These are phyloP conservation scores for Trachemys scripta DNA, from an alignment of 2,113 vertebrate species.

Conservation along the genomic window DNA sequence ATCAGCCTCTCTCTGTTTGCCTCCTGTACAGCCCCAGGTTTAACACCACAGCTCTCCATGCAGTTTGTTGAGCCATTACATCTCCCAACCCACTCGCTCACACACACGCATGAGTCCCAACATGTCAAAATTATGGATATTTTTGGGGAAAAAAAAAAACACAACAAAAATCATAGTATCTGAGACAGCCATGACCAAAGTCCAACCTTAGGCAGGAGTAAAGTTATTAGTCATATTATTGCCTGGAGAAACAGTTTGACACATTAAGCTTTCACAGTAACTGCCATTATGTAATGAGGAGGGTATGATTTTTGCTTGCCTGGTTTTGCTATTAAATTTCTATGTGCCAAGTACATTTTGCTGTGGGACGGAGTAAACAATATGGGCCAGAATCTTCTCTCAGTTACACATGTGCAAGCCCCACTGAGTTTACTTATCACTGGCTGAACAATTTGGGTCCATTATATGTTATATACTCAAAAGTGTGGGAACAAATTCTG, in stretches of 20 bases:
- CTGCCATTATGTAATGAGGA: constrained; percentile 65
- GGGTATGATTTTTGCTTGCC: constrained; percentile 64
- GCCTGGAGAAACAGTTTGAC: constrained; percentile 64
- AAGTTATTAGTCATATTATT: constrained; percentile 74
- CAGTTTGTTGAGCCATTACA: background rate
- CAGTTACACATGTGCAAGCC: constrained; percentile 29
- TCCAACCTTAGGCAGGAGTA: constrained; percentile 74
- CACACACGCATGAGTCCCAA: background rate
- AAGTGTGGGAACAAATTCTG: constrained; percentile 39
- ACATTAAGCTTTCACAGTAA: constrained; percentile 73
- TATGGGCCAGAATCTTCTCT: background rate
- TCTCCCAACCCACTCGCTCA: background rate
- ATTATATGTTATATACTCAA: constrained; percentile 46
- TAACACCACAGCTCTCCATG: background rate
- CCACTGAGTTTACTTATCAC: constrained; percentile 28
- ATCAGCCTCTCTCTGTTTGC: background rate
- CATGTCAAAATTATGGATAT: constrained; percentile 51
- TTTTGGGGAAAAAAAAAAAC: constrained; percentile 6
- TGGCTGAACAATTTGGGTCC: constrained; percentile 51
- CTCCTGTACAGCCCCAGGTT: background rate
- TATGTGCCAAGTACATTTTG: constrained; percentile 66
- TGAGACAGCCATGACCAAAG: constrained; percentile 75
- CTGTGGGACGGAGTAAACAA: constrained; percentile 67
- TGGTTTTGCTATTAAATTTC: constrained; percentile 58
- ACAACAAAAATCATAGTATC: constrained; percentile 59